These are phyloP conservation scores for Pyrgus malvae DNA, from an alignment of 2,888 invertebrate genomes.

Conservation along the genomic window DNA sequence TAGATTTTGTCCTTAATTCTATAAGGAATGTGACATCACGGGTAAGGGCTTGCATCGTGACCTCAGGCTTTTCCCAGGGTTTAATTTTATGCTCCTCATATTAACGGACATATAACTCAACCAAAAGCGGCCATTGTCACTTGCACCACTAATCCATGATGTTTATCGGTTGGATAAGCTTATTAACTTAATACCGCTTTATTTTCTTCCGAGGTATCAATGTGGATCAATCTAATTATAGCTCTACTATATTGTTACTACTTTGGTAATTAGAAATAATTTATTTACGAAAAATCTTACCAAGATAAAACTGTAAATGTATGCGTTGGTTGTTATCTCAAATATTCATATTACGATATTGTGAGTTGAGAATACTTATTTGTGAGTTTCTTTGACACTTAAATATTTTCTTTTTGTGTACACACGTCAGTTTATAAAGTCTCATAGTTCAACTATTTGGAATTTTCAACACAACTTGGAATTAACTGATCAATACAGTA, in stretches of 20 bases:
- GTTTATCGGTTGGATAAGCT: background rate
- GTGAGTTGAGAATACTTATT: too few species aligned
- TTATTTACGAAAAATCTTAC: too few species aligned
- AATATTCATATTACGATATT: too few species aligned
- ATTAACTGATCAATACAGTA: too few species aligned
- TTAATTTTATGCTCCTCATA: background rate
- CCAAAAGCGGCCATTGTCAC: background rate
- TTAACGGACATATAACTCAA: background rate
- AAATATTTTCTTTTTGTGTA: too few species aligned
- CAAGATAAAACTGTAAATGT: too few species aligned
- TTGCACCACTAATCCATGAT: conserved; percentile 1
- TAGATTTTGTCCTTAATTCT: conserved; percentile 57
- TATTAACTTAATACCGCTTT: conserved; percentile 12
- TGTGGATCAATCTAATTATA: conserved; percentile 1
- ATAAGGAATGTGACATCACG: conserved; percentile 44
- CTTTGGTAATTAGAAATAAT: background rate
- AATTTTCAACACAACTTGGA: too few species aligned
- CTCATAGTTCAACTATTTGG: too few species aligned
- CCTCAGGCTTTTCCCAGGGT: conserved; percentile 42
- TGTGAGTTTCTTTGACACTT: too few species aligned
- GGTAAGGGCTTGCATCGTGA: conserved; percentile 69
- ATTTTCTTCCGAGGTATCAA: background rate
- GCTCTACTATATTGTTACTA: background rate
- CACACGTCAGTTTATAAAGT: too few species aligned
- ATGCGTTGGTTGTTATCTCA: too few species aligned